These are phyloP conservation scores for Antidorcas marsupialis DNA, from an alignment of 2,113 vertebrate genomes.

Conservation along the genomic window DNA sequence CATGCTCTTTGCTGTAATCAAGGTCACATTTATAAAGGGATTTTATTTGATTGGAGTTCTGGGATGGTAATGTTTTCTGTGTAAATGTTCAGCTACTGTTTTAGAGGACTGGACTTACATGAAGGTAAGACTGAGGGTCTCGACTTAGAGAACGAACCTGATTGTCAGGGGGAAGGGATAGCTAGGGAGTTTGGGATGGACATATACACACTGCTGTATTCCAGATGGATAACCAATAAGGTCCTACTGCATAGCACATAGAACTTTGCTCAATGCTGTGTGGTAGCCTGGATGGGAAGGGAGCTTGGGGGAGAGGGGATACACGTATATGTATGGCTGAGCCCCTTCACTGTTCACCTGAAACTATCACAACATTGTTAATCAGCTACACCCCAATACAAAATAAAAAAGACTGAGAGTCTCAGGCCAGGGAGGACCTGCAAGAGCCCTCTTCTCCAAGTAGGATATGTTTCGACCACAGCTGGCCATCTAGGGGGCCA, in stretches of 20 bases:
- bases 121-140: not conserved
- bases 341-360: not conserved
- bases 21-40: constrained; percentile 7
- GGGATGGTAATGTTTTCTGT: not conserved
- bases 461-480: not conserved
- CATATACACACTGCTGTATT: not conserved
- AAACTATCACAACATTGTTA: not conserved
- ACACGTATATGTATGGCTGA: not conserved
- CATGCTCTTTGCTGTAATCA: not conserved
- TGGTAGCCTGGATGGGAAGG: not conserved
- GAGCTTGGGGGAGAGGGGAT: not conserved
- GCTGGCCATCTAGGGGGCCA: not conserved
- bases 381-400: not conserved
- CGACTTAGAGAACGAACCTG: not conserved
- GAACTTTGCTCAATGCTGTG: not conserved
- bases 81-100: not conserved
- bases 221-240: not conserved
- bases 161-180: not conserved
- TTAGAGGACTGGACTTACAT: not conserved
- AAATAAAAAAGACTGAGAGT: not conserved
- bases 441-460: not conserved
- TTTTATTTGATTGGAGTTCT: not conserved
- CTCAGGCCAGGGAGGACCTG: rapidly evolving
- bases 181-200: not conserved
- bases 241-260: not conserved